A percentile compares a stretch with the other conserved stretches of the same genome.
Conservation (phyloP, 2,113 vertebrate species). For the Petrocephalus microphthalmus region DNA sequence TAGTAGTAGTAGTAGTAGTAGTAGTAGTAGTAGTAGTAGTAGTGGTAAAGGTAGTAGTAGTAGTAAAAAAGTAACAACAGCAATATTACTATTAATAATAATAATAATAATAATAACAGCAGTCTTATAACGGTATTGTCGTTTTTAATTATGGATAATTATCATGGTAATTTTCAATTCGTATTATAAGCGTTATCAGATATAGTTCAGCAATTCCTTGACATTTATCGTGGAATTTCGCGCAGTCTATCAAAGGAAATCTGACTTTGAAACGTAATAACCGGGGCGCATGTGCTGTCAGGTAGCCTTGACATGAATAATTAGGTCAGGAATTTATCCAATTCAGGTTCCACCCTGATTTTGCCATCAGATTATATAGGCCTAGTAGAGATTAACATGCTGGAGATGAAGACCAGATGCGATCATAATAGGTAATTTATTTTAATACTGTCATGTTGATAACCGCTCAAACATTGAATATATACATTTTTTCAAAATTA, state of each 20-base stretch:
- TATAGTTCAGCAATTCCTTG: background rate
- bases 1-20: conserved; percentile 6
- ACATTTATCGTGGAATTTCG: background rate
- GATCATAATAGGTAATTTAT: conserved; percentile 40
- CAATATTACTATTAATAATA: background rate
- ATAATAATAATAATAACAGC: conserved; percentile 22
- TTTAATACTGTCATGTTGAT: conserved; percentile 30
- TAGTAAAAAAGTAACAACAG: too few species aligned
- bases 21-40: background rate
- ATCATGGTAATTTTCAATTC: background rate
- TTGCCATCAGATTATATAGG: conserved; percentile 45
- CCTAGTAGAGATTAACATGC: conserved; percentile 41
- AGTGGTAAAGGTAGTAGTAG: background rate
- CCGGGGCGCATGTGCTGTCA: conserved; percentile 21
- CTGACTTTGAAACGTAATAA: conserved; percentile 13
- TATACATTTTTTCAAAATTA: background rate
- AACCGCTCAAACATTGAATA: conserved; percentile 3
- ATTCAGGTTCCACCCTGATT: conserved; percentile 40
- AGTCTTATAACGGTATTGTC: background rate
- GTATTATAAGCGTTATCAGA: background rate
- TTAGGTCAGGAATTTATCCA: conserved; percentile 49
- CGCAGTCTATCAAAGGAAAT: conserved; percentile 24
- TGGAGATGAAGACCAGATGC: conserved; percentile 42
- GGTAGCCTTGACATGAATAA: conserved; percentile 43
- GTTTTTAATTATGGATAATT: background rate